Conservation (phyloP, 2,888 invertebrate species). For the Archips crataeganus region DNA sequence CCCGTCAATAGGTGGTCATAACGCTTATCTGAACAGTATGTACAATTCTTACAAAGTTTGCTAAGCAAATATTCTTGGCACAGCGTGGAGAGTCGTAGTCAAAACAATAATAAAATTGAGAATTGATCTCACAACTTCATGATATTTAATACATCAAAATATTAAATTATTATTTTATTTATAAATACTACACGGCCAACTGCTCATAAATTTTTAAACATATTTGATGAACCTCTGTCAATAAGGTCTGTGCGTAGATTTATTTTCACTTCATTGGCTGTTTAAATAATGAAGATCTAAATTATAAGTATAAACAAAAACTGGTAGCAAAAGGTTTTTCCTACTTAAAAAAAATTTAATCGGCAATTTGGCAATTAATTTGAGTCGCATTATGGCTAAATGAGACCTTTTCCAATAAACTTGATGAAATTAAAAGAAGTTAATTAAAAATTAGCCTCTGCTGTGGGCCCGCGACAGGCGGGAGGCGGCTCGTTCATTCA, state of each 20-base stretch:
- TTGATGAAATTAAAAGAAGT: conserved; percentile 24
- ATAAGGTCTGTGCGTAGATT: no score
- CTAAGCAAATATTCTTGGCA: not conserved
- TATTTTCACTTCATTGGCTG: no score
- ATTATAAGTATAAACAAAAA: not conserved
- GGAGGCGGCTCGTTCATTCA: conserved; percentile 56
- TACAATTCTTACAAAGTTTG: not conserved
- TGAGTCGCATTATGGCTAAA: conserved; percentile 6
- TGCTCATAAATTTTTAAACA: no score
- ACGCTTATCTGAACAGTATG: not conserved
- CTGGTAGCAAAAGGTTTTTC: not conserved
- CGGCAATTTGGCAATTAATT: not conserved
- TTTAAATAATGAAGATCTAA: not conserved
- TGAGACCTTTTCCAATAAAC: conserved; percentile 16
- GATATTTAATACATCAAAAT: not conserved
- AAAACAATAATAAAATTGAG: not conserved
- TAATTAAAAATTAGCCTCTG: conserved; percentile 34
- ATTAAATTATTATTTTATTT: no score
- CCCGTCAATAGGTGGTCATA: conserved; percentile 6
- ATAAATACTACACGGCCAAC: no score
- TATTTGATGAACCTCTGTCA: no score
- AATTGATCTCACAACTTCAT: not conserved
- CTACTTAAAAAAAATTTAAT: not conserved
- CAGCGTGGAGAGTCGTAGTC: not conserved
- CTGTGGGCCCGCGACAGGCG: conserved; percentile 23